A percentile compares a stretch with the other conserved stretches of the same genome.
Conservation (phyloP, 64 coral and sea anemone genomes). For the Montipora capricornis region DNA sequence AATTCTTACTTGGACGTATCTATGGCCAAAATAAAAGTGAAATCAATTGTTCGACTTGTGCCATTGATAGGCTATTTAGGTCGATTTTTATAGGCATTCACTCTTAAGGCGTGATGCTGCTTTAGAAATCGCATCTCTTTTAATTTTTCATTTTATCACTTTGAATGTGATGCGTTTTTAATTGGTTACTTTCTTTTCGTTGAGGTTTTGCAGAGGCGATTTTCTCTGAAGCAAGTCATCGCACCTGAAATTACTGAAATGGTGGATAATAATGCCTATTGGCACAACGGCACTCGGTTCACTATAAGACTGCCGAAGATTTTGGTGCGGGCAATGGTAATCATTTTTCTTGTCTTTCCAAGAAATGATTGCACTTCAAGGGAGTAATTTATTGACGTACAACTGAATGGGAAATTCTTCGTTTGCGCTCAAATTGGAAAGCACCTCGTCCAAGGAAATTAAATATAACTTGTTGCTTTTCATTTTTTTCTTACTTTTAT, state of each 20-base stretch:
- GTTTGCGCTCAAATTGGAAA: background rate
- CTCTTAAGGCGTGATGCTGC: no score
- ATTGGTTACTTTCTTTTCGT: background rate
- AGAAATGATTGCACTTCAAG: background rate
- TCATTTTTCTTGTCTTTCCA: background rate
- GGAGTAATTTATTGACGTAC: background rate
- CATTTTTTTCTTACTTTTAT: no score
- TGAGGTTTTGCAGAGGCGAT: background rate
- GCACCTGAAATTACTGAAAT: background rate
- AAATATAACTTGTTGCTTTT: no score
- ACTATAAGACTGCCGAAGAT: background rate
- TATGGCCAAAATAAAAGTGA: no score
- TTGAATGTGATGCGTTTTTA: background rate
- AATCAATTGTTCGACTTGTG: no score
- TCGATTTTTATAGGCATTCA: no score
- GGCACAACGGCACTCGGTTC: background rate
- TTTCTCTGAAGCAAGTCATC: background rate
- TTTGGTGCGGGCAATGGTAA: background rate
- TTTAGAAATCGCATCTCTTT: background rate
- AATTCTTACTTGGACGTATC: no score
- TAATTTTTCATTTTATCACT: background rate
- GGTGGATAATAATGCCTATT: background rate
- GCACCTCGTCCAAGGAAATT: no score
- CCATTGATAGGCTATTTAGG: no score
- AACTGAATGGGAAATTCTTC: background rate